These are phyloP conservation scores for Capitulum mitella DNA, from an alignment of 2,888 invertebrate genomes.

Conservation along the genomic window DNA sequence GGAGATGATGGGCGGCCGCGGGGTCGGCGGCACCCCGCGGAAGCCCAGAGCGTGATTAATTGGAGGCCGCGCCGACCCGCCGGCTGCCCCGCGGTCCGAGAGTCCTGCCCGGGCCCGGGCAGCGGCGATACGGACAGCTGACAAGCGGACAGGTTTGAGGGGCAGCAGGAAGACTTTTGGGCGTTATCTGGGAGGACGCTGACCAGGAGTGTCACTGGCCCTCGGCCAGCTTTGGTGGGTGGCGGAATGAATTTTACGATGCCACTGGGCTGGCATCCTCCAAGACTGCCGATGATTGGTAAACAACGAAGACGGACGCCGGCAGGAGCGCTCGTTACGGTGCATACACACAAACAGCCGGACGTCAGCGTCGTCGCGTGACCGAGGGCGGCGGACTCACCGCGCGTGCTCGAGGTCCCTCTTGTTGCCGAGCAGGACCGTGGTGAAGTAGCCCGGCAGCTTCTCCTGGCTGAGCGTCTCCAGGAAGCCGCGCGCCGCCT, in stretches of 20 bases:
- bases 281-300: neutral
- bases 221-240: neutral
- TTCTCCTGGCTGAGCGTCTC: constrained; percentile 63
- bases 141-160: neutral
- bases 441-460: constrained; percentile 66
- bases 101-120: no score
- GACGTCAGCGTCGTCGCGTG: no score
- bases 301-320: neutral
- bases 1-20: neutral
- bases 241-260: neutral
- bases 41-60: neutral
- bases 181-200: no score
- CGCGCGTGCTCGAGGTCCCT: constrained; percentile 71
- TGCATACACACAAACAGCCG: constrained; percentile 20
- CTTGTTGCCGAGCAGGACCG: constrained; percentile 70
- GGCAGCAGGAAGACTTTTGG: neutral
- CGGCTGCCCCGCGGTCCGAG: no score
- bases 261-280: neutral
- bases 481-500: constrained; percentile 63
- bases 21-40: neutral
- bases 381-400: no score
- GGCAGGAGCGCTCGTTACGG: constrained; percentile 24
- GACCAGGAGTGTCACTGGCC: neutral
- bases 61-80: no score
- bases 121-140: neutral